These are phyloP conservation scores for Drosophila trichaetosa DNA, from an alignment of 2,888 invertebrate species.

Conservation along the genomic window DNA sequence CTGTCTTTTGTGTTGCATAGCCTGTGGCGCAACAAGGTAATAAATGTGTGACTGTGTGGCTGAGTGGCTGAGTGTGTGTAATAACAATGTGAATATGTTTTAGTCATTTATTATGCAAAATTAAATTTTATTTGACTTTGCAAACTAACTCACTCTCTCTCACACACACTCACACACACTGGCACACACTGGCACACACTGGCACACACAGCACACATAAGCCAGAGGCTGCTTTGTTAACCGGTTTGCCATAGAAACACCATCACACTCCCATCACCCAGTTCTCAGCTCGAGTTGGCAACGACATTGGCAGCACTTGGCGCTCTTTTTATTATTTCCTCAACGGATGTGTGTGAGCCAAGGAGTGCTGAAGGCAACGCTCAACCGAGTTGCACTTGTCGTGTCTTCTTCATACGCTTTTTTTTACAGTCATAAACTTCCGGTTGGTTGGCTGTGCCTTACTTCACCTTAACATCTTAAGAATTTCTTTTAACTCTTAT, in stretches of 20 bases:
- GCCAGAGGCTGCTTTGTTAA: conserved; percentile 37
- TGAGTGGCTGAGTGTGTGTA: conserved; percentile 11
- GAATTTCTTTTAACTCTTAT: conserved; percentile 22
- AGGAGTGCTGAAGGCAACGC: conserved; percentile 35
- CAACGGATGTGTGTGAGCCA: conserved; percentile 31
- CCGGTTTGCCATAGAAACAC: conserved; percentile 26
- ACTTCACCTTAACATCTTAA: conserved; percentile 25
- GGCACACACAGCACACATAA: not conserved
- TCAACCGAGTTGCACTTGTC: conserved; percentile 44
- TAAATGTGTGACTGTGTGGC: conserved; percentile 34
- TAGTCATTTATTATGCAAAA: conserved; percentile 67
- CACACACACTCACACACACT: not conserved
- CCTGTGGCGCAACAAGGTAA: conserved; percentile 49
- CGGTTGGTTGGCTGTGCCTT: conserved; percentile 59
- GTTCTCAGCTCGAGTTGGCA: not conserved
- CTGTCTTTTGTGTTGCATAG: conserved; percentile 41
- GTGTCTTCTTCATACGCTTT: conserved; percentile 48
- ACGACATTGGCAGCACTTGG: conserved; percentile 54
- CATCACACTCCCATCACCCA: not conserved
- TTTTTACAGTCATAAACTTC: conserved; percentile 67
- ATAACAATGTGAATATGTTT: conserved; percentile 48
- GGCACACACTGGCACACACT: not conserved
- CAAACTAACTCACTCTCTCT: conserved; percentile 35
- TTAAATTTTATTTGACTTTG: conserved; percentile 65
- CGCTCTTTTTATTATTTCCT: conserved; percentile 50